Evolutionary conservation across 2,888 invertebrate genomes (phyloP).

Genomic region (Epiperipatus broadwayi): DNA sequence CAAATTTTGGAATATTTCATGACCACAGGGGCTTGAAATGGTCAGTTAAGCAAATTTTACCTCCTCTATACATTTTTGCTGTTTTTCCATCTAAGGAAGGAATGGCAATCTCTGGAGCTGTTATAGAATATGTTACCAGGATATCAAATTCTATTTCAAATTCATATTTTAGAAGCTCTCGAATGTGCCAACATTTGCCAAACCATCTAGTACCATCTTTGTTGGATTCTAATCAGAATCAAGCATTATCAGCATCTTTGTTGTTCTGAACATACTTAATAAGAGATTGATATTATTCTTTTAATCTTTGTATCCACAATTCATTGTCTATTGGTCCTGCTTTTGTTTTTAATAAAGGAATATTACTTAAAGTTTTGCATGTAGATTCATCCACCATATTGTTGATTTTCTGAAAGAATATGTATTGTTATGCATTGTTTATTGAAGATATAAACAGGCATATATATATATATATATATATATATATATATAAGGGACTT

Average conservation of each 20-base stretch:
- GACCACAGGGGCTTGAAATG: constrained; percentile 99
- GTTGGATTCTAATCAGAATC: constrained; percentile 95
- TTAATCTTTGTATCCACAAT: constrained; percentile 77
- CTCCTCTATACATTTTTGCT: constrained; percentile 69
- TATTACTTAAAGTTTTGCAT: constrained; percentile 67
- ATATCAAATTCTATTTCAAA: constrained; percentile 97
- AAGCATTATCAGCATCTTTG: constrained; percentile 84
- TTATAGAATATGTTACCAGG: constrained; percentile 88
- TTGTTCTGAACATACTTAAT: constrained; percentile 89
- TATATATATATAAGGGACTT: no score
- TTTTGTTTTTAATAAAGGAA: constrained; percentile 81
- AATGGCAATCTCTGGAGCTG: constrained; percentile 85
- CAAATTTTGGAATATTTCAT: constrained; percentile 88
- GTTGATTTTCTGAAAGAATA: no score
- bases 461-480: no score
- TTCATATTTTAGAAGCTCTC: constrained; percentile 85
- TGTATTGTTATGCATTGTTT: no score
- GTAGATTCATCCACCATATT: constrained; percentile 80
- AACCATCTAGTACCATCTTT: constrained; percentile 96
- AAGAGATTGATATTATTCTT: constrained; percentile 87
- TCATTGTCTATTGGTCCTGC: constrained; percentile 95
- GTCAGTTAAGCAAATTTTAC: constrained; percentile 93
- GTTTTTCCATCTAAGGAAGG: constrained; percentile 85
- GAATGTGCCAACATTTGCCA: constrained; percentile 96
- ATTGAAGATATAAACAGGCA: no score